Conservation (phyloP, 2,113 vertebrate species). For the Neopipo cinnamomea region DNA sequence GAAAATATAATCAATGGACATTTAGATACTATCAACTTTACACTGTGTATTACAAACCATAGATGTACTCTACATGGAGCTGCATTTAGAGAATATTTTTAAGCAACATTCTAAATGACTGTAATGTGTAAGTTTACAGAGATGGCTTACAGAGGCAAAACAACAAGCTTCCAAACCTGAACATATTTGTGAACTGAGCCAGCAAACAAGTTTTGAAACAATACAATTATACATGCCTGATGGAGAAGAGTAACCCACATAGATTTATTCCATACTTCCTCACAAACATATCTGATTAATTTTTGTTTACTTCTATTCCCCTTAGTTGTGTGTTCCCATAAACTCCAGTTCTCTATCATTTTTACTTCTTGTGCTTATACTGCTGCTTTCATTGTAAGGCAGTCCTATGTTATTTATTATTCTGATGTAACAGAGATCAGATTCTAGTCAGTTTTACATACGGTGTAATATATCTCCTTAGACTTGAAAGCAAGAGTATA, state of each 20-base stretch:
- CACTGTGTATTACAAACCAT: not conserved
- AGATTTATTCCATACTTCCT: not conserved
- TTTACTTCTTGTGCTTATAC: slow-evolving; percentile 6
- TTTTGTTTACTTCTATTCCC: slow-evolving; percentile 3
- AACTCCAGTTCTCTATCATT: slow-evolving; percentile 10
- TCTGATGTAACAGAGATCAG: not conserved
- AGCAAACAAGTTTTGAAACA: not conserved
- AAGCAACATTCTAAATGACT: not conserved
- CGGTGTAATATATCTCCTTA: not conserved
- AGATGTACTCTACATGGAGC: not conserved
- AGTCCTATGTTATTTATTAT: not conserved
- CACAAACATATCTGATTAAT: slow-evolving; percentile 9
- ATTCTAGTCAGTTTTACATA: not conserved
- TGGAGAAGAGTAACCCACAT: not conserved
- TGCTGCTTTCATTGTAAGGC: not conserved
- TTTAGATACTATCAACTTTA: not conserved
- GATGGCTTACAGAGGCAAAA: not conserved
- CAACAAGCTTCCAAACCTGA: not conserved
- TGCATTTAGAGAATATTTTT: not conserved
- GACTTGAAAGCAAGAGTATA: not conserved
- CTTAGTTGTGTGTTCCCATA: not conserved
- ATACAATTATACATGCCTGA: not conserved
- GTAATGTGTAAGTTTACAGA: not conserved
- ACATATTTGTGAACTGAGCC: not conserved
- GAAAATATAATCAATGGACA: not conserved